These are phyloP conservation scores for Acanthopleura granulata DNA, from an alignment of 2,888 invertebrate species.

Conservation along the genomic window DNA sequence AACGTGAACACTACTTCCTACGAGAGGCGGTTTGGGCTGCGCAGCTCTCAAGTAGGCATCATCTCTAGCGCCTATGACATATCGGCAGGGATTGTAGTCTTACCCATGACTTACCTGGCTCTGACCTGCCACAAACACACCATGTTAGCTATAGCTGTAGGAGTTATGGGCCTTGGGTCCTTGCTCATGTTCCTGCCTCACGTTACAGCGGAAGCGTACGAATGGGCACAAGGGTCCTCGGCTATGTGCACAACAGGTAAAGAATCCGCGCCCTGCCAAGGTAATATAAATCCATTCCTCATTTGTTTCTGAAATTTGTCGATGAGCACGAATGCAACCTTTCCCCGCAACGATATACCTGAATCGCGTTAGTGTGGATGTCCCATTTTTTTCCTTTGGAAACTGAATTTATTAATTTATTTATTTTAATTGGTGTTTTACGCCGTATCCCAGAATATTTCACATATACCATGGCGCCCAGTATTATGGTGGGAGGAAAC, in stretches of 20 bases:
- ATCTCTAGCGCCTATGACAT: slow-evolving; percentile 40
- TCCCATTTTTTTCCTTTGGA: too few relatives aligned
- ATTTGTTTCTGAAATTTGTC: too few relatives aligned
- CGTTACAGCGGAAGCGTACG: slow-evolving; percentile 79
- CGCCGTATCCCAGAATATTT: too few relatives aligned
- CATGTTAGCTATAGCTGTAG: slow-evolving; percentile 80
- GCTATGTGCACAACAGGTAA: slow-evolving; percentile 16
- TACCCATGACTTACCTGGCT: slow-evolving; percentile 23
- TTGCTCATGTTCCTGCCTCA: slow-evolving; percentile 84
- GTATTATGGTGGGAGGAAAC: too few relatives aligned
- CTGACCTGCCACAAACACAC: slow-evolving; percentile 71
- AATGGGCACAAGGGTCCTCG: slow-evolving; percentile 1
- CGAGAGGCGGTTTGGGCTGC: slow-evolving; percentile 38
- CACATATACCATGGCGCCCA: too few relatives aligned
- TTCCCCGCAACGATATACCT: too few relatives aligned
- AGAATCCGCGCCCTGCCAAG: too few relatives aligned
- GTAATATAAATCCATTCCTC: too few relatives aligned
- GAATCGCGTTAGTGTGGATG: too few relatives aligned
- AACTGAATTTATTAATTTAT: too few relatives aligned
- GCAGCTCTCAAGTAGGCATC: slow-evolving; percentile 33
- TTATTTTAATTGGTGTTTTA: too few relatives aligned
- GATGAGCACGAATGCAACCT: too few relatives aligned
- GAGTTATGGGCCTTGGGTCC: slow-evolving; percentile 77
- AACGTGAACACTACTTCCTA: slow-evolving; percentile 36
- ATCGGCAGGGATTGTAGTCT: slow-evolving; percentile 34